Evolutionary conservation across 2,888 invertebrate genomes (phyloP).

Genomic region (Ceratothoa steindachneri): DNA sequence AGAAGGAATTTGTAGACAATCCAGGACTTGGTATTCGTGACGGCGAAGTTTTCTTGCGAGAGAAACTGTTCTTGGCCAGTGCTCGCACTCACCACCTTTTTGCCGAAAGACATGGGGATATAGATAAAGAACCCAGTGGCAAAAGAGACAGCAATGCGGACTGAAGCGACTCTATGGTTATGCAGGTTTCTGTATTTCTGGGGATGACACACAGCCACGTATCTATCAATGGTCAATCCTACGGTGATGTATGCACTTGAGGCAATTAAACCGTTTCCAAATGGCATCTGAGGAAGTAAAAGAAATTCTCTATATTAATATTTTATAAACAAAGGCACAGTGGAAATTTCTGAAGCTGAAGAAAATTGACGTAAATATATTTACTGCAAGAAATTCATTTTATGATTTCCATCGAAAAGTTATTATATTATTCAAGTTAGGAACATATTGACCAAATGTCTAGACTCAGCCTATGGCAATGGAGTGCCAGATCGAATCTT

Average conservation of each 20-base stretch:
- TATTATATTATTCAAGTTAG: no score
- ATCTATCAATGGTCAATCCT: conserved; percentile 57
- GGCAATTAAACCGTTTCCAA: conserved; percentile 57
- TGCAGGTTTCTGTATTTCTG: conserved; percentile 53
- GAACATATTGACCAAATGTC: no score
- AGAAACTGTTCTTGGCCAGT: conserved; percentile 16
- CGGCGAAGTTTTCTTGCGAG: conserved; percentile 20
- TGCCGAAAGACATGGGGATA: conserved; percentile 53
- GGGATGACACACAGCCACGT: conserved; percentile 56
- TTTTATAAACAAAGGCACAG: neutral
- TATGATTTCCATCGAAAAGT: no score
- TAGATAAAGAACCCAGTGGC: conserved; percentile 54
- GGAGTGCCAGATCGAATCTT: no score
- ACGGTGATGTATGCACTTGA: conserved; percentile 57
- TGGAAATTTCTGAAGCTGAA: neutral
- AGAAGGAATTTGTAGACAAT: conserved; percentile 37
- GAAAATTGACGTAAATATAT: no score
- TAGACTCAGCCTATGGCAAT: no score
- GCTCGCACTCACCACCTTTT: conserved; percentile 6
- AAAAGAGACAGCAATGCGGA: conserved; percentile 52
- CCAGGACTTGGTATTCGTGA: conserved; percentile 28
- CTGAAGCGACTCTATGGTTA: conserved; percentile 52
- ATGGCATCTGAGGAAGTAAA: conserved; percentile 51
- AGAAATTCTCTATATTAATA: neutral
- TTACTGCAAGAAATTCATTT: neutral